These are phyloP conservation scores for Bolinopsis microptera DNA, from an alignment of 37 sponge, comb jelly and placozoan species.

Conservation along the genomic window DNA sequence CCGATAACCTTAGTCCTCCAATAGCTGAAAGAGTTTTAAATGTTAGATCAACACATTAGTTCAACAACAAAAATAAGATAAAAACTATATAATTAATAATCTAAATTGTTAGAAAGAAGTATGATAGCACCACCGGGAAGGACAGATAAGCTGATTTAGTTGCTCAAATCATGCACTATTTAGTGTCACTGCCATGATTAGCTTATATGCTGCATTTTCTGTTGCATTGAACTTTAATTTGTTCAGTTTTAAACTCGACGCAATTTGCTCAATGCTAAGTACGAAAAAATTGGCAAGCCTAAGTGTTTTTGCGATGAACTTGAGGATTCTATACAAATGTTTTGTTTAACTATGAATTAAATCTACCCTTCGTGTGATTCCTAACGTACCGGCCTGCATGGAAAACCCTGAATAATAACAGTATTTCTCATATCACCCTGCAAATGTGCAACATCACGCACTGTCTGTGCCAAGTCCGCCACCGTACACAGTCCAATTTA, in stretches of 20 bases:
- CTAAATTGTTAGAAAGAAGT: no score
- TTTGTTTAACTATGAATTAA: background rate
- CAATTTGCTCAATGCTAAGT: background rate
- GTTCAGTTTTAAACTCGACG: no score
- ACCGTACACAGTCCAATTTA: no score
- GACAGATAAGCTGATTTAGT: no score
- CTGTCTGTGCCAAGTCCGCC: no score
- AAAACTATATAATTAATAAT: no score
- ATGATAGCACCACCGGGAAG: no score
- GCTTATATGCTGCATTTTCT: background rate
- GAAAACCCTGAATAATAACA: background rate
- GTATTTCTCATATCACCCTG: no score
- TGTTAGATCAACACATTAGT: no score
- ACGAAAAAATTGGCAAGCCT: background rate
- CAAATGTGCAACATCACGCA: background rate
- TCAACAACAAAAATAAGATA: no score
- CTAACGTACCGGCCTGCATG: background rate
- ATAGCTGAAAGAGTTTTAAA: background rate
- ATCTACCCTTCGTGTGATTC: background rate
- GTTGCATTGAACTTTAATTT: background rate
- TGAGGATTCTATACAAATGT: background rate
- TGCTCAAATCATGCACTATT: no score
- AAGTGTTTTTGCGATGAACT: background rate
- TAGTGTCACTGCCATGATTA: background rate
- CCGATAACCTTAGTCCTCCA: background rate